These are phyloP conservation scores for Patella caerulea DNA, from an alignment of 2,888 invertebrate species.

Conservation along the genomic window DNA sequence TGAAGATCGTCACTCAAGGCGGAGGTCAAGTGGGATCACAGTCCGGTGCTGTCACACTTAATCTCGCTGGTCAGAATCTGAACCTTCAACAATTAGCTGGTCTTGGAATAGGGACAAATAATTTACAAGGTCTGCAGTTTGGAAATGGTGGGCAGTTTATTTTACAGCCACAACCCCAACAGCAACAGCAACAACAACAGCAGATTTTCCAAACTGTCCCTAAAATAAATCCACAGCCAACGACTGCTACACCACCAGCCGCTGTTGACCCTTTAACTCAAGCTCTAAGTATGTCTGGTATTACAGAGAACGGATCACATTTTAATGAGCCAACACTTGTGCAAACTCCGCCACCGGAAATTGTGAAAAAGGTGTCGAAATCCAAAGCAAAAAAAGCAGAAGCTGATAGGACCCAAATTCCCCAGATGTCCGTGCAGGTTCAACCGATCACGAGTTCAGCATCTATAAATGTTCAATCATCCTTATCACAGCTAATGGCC, in stretches of 20 bases:
- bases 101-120: slow-evolving; percentile 27
- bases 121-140: slow-evolving; percentile 37
- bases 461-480: slow-evolving; percentile 1
- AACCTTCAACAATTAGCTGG: slow-evolving; percentile 45
- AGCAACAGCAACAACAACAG: slow-evolving; percentile 34
- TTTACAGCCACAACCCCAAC: slow-evolving; percentile 30
- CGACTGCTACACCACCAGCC: not conserved
- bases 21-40: slow-evolving; percentile 29
- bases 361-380: not conserved
- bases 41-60: slow-evolving; percentile 48
- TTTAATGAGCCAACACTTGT: not conserved
- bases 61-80: slow-evolving; percentile 55
- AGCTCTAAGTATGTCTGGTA: slow-evolving; percentile 30
- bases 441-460: not conserved
- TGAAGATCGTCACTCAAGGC: slow-evolving; percentile 15
- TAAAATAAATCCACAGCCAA: not conserved
- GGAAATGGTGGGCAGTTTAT: slow-evolving; percentile 23
- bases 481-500: slow-evolving; percentile 20
- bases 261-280: slow-evolving; percentile 14
- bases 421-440: not conserved
- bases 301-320: slow-evolving; percentile 12
- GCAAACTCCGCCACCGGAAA: not conserved
- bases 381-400: slow-evolving; percentile 1
- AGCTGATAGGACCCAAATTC: slow-evolving; percentile 5
- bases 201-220: slow-evolving; percentile 22